phyloP scores from a whole-genome alignment of 2,888 invertebrate genomes.

The Lasioglossum figueresi region DNA sequence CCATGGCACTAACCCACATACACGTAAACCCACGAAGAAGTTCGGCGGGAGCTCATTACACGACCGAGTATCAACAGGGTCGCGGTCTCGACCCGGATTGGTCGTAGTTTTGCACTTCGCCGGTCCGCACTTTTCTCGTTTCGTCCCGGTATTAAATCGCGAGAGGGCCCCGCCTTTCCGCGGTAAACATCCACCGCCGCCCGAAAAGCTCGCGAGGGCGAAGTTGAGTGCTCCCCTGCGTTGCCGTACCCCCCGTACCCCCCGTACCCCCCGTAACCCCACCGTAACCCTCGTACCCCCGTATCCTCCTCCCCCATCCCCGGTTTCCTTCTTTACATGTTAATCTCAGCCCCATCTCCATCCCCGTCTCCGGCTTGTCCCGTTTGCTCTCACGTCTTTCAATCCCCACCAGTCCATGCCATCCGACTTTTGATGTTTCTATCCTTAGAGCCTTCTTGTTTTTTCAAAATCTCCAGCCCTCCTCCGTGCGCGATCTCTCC shows the following conservation, averaged over 20 bases:
- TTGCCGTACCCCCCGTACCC: constrained; percentile 3
- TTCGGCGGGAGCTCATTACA: constrained; percentile 64
- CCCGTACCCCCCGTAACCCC: constrained; percentile 17
- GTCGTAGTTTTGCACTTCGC: constrained; percentile 59
- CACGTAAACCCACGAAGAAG: constrained; percentile 26
- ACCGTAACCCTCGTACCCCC: constrained; percentile 10
- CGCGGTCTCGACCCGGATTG: constrained; percentile 50
- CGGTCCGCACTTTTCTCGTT: constrained; percentile 64
- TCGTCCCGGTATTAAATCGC: constrained; percentile 59
- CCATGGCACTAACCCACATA: constrained; percentile 27
- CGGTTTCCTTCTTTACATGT: neutral
- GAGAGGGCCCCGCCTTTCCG: constrained; percentile 48
- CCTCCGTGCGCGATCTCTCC: neutral
- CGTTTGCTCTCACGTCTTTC: neutral
- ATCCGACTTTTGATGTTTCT: constrained; percentile 10
- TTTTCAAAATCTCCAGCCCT: constrained; percentile 34
- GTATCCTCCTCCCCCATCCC: no score
- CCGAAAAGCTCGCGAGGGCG: constrained; percentile 62
- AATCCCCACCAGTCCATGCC: constrained; percentile 13
- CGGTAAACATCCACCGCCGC: constrained; percentile 67
- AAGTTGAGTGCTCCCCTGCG: constrained; percentile 59
- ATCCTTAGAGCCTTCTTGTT: neutral
- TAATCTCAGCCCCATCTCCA: neutral
- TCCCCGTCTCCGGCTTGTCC: neutral
- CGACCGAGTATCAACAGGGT: constrained; percentile 57